Evolutionary conservation across 2,113 vertebrate species (phyloP), one percentile per base, ranked within the genome.

Genomic region (Picathartes gymnocephalus): DNA sequence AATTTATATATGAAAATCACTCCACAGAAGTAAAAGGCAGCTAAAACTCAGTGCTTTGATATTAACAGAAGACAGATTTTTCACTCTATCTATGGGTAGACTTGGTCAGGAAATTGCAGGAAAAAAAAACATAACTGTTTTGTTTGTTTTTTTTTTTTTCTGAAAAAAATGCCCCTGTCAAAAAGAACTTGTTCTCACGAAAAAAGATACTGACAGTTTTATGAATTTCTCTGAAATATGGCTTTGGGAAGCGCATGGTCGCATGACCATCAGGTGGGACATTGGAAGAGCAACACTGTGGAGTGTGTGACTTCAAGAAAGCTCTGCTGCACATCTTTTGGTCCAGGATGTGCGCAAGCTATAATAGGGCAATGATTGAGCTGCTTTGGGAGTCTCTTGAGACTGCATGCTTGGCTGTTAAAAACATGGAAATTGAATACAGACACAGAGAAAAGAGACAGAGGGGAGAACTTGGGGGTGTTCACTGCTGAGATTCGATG

Each of bases 381-480:
- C 48, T 62, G 16, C 40, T 93, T 88, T 51, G 24, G 64, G 86
- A 11, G 30, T 81, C 73, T 93, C 40, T 25, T 71, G 72, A 61
- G 88, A 57, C 66, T 60, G 30, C 11, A 35, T 33, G 27, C 51
- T 92, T 95, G 73, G 56, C 71, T 78, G 81, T 62, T 78, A 57
- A 76, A 94, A 93, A 92, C 50, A 15, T 93, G 48, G 73, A 97
- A 97, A 92, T 56, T 93, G 81, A 95, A 96, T 70, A 28, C 82
- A 96, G 92, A 73, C 71, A 76, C 81, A 71, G 57, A 87, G 82
- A 76, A 58, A 76, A 91, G 39, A 9, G 61, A 33, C 4, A 4
- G 31, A 83, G 56, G 21, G 27, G 14, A 13, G 51, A 57, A 81
- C 72, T 76, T 72, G 53, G 86, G 93, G 90, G 82, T 96, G 84